A percentile compares a stretch with the other conserved stretches of the same genome.
Evolutionary conservation across 2,888 invertebrate genomes (phyloP).

Genomic region (Euspilapteryx auroguttella): DNA sequence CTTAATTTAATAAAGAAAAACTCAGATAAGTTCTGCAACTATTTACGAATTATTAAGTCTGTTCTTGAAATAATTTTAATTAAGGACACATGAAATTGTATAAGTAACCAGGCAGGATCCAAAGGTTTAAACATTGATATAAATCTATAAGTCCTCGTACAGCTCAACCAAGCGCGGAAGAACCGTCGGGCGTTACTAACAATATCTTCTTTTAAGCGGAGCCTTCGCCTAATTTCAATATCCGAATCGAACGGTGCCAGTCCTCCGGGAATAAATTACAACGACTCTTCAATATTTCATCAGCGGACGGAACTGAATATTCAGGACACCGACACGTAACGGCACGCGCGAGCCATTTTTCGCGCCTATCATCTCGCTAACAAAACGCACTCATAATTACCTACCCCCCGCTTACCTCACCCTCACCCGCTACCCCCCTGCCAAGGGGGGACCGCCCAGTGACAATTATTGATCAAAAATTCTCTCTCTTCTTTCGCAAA

Average conservation of each 20-base stretch:
- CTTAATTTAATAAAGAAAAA: no score
- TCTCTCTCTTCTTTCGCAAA: constrained; percentile 66
- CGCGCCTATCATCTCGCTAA: constrained; percentile 62
- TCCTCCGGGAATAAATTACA: constrained; percentile 56
- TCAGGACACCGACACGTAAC: constrained; percentile 57
- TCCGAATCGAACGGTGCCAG: constrained; percentile 8
- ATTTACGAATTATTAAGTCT: no score
- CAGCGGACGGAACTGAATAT: constrained; percentile 54
- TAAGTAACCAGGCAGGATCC: no score
- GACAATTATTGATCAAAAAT: constrained; percentile 73
- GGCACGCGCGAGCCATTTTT: constrained; percentile 62
- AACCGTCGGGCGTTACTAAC: constrained; percentile 24
- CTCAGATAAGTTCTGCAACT: no score
- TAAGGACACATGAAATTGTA: no score
- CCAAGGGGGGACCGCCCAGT: constrained; percentile 51
- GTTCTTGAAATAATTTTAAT: no score
- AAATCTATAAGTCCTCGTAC: no score
- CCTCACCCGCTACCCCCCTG: constrained; percentile 14
- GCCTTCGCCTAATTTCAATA: constrained; percentile 13
- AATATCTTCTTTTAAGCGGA: constrained; percentile 51
- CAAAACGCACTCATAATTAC: constrained; percentile 63
- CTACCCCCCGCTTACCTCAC: constrained; percentile 25
- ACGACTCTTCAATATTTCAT: constrained; percentile 60
- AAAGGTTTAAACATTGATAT: no score
- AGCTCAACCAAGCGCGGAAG: no score